Conservation (phyloP, 1,140 invertebrate species). For the Macrostomum lignano region DNA sequence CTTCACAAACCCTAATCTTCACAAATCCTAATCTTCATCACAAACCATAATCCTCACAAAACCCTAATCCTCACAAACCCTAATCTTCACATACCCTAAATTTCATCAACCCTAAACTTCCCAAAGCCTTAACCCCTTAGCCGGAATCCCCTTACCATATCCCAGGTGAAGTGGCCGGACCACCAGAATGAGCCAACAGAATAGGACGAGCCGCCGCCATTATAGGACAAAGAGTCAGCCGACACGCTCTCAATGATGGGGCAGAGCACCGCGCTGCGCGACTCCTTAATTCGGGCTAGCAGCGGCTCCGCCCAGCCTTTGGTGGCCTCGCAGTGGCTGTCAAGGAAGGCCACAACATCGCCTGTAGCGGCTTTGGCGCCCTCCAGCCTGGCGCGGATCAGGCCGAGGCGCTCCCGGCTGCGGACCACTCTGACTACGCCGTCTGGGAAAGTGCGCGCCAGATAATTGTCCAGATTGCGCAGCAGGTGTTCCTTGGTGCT, state of each 20-base stretch:
- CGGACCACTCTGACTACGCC: constrained; percentile 9
- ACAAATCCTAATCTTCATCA: no score
- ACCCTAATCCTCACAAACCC: no score
- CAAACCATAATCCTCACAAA: no score
- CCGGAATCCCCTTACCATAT: no score
- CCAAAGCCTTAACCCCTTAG: no score
- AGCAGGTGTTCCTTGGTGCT: no score
- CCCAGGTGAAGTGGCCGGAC: constrained; percentile 42
- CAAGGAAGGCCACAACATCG: constrained; percentile 51
- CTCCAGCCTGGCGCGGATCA: constrained; percentile 48
- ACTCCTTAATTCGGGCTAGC: constrained; percentile 38
- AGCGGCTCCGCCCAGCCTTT: constrained; percentile 63
- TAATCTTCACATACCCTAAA: no score
- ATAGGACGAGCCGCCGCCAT: constrained; percentile 34
- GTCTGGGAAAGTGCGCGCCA: no score
- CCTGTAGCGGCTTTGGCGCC: constrained; percentile 46
- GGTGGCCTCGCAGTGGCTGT: constrained; percentile 60
- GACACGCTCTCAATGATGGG: constrained; percentile 89
- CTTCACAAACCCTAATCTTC: no score
- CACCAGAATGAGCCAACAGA: constrained; percentile 77
- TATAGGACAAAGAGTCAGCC: constrained; percentile 77
- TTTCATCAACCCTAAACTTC: no score
- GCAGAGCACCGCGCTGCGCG: constrained; percentile 43
- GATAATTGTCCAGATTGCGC: no score
- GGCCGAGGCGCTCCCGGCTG: constrained; percentile 35